Evolutionary conservation across 2,797 vertebrate genomes (phyloP).

Genomic region (Lerista edwardsae): DNA sequence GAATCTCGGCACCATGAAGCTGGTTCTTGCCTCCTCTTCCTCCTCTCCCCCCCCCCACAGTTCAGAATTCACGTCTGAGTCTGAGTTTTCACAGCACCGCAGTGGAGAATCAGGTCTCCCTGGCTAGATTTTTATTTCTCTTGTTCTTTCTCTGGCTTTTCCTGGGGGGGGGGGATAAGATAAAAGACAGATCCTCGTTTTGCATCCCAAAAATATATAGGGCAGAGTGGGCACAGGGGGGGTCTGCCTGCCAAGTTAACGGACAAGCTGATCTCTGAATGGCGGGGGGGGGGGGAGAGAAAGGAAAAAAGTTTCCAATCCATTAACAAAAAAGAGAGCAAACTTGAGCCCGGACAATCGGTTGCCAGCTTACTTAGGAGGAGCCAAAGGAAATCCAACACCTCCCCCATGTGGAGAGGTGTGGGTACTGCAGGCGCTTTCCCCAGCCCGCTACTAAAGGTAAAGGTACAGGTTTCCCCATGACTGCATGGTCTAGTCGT

Average conservation of each 20-base stretch:
- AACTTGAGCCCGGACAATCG: slow-evolving; percentile 42
- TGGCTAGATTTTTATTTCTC: neutral
- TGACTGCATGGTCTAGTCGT: too few relatives aligned
- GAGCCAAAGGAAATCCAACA: slow-evolving; percentile 71
- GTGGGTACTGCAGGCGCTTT: slow-evolving; percentile 21
- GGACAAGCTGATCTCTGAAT: neutral
- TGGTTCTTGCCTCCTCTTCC: too few relatives aligned
- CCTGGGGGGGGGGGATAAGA: too few relatives aligned
- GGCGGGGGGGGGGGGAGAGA: neutral
- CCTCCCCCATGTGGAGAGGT: slow-evolving; percentile 67
- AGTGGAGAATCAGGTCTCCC: too few relatives aligned
- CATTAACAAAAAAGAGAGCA: neutral
- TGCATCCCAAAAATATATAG: neutral
- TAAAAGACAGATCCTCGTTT: neutral
- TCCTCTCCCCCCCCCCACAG: neutral
- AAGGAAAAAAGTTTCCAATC: slow-evolving; percentile 57
- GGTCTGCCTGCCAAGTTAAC: neutral
- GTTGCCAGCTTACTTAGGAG: neutral
- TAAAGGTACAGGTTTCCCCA: too few relatives aligned
- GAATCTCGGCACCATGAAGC: neutral
- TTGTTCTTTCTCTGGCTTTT: too few relatives aligned
- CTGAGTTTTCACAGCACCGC: neutral
- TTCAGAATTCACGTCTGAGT: slow-evolving; percentile 6
- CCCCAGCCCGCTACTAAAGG: neutral
- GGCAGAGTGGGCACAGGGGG: neutral